Evolutionary conservation across 2,888 invertebrate genomes (phyloP).

Genomic region (Callinectes sapidus): DNA sequence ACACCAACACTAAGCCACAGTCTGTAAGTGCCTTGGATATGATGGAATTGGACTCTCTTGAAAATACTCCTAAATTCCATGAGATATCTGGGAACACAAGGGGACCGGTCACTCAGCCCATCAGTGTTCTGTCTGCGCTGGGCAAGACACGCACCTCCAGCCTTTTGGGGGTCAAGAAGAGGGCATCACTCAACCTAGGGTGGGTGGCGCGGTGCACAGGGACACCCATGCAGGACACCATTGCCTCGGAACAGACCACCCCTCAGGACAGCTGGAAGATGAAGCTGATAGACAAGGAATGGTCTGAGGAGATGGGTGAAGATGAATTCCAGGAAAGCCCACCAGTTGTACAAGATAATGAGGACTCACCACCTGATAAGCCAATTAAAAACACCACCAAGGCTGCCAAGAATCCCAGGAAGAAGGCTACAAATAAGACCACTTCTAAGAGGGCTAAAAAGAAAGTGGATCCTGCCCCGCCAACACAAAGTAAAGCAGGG

Average conservation of each 20-base stretch:
- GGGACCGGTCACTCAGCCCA: neutral
- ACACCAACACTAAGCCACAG: neutral
- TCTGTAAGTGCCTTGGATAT: neutral
- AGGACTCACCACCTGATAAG: neutral
- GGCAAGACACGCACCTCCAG: neutral
- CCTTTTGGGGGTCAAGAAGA: constrained; percentile 19
- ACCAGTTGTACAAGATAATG: neutral
- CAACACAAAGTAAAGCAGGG: neutral
- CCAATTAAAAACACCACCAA: neutral
- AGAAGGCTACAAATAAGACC: neutral
- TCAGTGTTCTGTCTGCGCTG: constrained; percentile 5
- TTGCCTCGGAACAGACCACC: neutral
- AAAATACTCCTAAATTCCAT: neutral
- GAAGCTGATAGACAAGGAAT: constrained; percentile 56
- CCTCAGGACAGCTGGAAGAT: constrained; percentile 56
- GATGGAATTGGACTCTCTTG: neutral
- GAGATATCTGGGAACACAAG: neutral
- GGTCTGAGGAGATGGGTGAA: constrained; percentile 13
- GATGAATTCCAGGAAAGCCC: neutral
- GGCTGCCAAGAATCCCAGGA: neutral
- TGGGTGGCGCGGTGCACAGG: constrained; percentile 58
- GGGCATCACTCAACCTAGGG: constrained; percentile 43
- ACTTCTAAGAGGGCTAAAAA: neutral
- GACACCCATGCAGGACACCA: neutral
- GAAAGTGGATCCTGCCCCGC: neutral